A percentile compares a stretch with the other conserved stretches of the same genome.
Evolutionary conservation across 2,113 vertebrate genomes (phyloP).

Genomic region (Jacana jacana): DNA sequence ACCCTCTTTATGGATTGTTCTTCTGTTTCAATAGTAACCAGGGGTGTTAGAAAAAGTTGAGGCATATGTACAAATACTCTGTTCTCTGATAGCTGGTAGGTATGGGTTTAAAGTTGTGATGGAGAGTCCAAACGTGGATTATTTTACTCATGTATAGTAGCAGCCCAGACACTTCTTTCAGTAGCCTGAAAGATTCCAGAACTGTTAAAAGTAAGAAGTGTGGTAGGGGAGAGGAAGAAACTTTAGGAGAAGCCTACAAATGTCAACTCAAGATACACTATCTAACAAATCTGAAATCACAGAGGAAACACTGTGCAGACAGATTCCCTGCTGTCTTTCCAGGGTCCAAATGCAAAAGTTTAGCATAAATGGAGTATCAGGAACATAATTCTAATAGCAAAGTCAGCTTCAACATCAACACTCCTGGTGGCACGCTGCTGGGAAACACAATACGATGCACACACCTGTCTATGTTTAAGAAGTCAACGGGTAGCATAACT

Average conservation of each 20-base stretch:
- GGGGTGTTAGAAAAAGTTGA: background rate
- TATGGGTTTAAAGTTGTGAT: background rate
- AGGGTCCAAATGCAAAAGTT: background rate
- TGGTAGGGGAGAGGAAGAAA: background rate
- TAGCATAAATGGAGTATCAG: too few relatives aligned
- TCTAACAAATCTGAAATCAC: background rate
- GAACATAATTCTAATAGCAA: background rate
- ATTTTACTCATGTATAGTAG: background rate
- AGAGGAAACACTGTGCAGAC: background rate
- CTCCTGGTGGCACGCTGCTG: background rate
- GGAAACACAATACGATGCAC: background rate
- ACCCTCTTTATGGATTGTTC: background rate
- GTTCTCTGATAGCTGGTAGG: background rate
- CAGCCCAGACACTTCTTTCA: background rate
- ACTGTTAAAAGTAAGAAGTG: background rate
- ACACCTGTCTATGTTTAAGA: background rate
- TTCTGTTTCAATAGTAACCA: background rate
- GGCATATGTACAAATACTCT: background rate
- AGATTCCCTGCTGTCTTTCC: background rate
- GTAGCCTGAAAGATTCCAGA: background rate
- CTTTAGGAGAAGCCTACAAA: background rate
- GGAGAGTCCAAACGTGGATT: background rate
- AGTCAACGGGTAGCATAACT: background rate
- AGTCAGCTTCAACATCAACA: background rate
- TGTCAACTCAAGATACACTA: background rate